Conservation (phyloP, 1,140 invertebrate species). For the Acromyrmex echinatior region DNA sequence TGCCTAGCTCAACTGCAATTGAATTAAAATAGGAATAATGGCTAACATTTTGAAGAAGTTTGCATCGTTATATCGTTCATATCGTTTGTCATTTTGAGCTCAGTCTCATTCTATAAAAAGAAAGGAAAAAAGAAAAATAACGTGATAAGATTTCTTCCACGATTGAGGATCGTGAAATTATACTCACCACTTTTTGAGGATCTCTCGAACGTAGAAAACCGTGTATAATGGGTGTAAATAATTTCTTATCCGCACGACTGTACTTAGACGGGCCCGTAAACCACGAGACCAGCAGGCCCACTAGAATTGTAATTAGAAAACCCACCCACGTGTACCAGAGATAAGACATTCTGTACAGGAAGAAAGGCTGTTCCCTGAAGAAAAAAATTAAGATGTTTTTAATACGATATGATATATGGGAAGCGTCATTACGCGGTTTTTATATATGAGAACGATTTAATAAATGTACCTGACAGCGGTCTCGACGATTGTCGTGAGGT, state of each 20-base stretch:
- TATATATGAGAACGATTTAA: conserved; percentile 1
- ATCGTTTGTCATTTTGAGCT: conserved; percentile 56
- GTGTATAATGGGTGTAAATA: conserved; percentile 83
- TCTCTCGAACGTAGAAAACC: conserved; percentile 65
- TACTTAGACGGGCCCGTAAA: conserved; percentile 88
- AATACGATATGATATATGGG: background rate
- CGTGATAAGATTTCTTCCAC: background rate
- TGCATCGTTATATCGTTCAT: conserved; percentile 25
- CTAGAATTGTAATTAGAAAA: conserved; percentile 89
- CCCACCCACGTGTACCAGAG: conserved; percentile 91
- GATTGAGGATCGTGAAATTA: background rate
- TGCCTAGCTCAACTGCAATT: background rate
- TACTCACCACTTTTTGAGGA: conserved; percentile 49
- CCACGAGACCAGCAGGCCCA: conserved; percentile 91
- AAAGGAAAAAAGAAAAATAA: background rate
- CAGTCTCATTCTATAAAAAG: conserved; percentile 62
- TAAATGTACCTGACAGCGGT: conserved; percentile 73
- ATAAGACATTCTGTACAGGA: conserved; percentile 89
- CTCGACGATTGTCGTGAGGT: conserved; percentile 74
- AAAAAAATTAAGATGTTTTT: conserved; percentile 6
- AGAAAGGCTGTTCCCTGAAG: conserved; percentile 85
- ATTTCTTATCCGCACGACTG: conserved; percentile 78
- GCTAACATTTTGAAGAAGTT: conserved; percentile 48
- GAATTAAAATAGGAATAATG: background rate
- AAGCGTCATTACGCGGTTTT: background rate